Evolutionary conservation across 2,113 vertebrate species (phyloP).

Genomic region (Balaeniceps rex): DNA sequence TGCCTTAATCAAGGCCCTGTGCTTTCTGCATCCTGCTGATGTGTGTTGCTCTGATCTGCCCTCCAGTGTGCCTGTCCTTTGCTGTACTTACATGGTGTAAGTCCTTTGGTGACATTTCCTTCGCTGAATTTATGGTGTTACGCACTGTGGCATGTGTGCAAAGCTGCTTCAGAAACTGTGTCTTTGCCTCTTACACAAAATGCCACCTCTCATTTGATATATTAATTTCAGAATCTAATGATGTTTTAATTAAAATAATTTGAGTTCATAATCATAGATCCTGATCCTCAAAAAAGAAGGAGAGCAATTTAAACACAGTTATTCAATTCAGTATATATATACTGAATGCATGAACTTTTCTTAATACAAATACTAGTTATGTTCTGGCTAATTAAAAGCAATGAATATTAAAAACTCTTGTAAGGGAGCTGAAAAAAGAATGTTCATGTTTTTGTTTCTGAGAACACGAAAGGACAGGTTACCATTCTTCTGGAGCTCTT

Average conservation of each 20-base stretch:
- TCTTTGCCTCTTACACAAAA: conserved; percentile 10
- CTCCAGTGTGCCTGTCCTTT: background rate
- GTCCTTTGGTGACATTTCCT: background rate
- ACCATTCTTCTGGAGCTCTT: background rate
- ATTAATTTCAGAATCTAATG: conserved; percentile 58
- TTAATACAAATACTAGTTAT: background rate
- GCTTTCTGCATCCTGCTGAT: background rate
- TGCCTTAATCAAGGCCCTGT: background rate
- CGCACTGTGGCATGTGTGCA: background rate
- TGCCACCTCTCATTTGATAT: conserved; percentile 36
- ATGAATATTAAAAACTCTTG: background rate
- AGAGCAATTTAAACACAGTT: conserved; percentile 25
- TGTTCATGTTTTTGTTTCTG: background rate
- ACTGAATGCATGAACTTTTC: background rate
- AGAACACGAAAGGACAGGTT: background rate
- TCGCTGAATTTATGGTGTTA: background rate
- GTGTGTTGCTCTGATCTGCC: background rate
- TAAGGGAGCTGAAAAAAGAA: background rate
- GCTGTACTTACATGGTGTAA: background rate
- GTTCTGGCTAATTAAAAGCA: conserved; percentile 29
- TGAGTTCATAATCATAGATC: conserved; percentile 49
- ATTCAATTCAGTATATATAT: conserved; percentile 10
- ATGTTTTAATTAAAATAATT: conserved; percentile 64
- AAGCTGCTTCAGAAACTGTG: conserved; percentile 32
- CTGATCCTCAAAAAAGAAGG: conserved; percentile 1